These are phyloP conservation scores for Drosophila falleni DNA, from an alignment of 2,888 invertebrate genomes.

Conservation along the genomic window DNA sequence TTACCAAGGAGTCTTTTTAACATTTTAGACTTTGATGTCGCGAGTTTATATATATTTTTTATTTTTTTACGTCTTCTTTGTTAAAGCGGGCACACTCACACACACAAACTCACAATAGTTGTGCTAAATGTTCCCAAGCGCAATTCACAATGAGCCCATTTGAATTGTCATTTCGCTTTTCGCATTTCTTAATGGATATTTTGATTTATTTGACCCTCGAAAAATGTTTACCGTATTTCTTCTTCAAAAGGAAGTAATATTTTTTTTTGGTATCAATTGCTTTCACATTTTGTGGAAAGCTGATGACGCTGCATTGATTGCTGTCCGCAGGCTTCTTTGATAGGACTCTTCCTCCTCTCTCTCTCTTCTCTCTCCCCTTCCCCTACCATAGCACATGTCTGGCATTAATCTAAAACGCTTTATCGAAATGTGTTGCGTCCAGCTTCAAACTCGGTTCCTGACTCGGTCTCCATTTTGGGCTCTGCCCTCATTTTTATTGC, in stretches of 20 bases:
- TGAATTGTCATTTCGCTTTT: constrained; percentile 57
- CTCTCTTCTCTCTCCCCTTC: too few species aligned
- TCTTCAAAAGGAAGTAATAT: neutral
- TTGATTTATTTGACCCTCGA: constrained; percentile 61
- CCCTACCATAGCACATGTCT: constrained; percentile 37
- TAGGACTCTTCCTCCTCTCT: neutral
- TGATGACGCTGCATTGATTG: constrained; percentile 79
- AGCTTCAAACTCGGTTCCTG: constrained; percentile 20
- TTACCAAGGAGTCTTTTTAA: constrained; percentile 26
- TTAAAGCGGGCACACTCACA: constrained; percentile 3
- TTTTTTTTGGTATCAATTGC: constrained; percentile 52
- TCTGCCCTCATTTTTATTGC: constrained; percentile 66
- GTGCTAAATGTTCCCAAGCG: constrained; percentile 60
- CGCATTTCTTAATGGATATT: constrained; percentile 58
- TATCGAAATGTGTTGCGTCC: constrained; percentile 71
- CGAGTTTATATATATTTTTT: constrained; percentile 21
- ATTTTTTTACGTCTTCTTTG: constrained; percentile 18
- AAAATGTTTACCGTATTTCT: constrained; percentile 5
- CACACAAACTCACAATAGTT: constrained; percentile 27
- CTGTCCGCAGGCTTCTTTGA: constrained; percentile 48
- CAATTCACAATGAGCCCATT: constrained; percentile 50
- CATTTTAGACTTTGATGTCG: constrained; percentile 44
- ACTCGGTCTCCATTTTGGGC: constrained; percentile 10
- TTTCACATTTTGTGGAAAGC: constrained; percentile 46
- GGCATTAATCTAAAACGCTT: constrained; percentile 78